Evolutionary conservation across 2,113 vertebrate species (phyloP), one percentile per base, ranked within the genome.

Genomic region (Sturnus vulgaris): DNA sequence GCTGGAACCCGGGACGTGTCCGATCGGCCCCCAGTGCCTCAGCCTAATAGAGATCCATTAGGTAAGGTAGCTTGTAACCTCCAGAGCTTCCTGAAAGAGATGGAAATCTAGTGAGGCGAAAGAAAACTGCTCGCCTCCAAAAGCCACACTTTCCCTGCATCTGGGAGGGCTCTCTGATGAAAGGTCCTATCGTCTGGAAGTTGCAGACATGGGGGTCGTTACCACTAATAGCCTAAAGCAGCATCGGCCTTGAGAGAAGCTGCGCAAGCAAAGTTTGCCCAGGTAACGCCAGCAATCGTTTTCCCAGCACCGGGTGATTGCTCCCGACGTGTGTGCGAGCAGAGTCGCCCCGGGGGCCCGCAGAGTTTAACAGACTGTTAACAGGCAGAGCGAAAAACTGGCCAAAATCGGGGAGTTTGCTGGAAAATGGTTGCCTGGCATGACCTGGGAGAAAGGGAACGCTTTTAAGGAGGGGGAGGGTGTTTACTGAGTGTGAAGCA

Each of bases 191-290:
- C 10, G 2, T 25, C 75, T 87, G 82, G 61, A 95, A 92, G 91
- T 42, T 72, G 84, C 60, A 95, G 78, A 13, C 70, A 6, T 11
- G 91, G 73, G 86, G 87, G 86, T 76, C 10, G 14, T 95, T 95
- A 93, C 46, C 5, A 1, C 69, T 81, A 90, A 94, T 63, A 81
- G 88, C 71, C 11, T 0, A 56, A 44, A 88, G 79, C 66, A 65
- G 37, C 5, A 3, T 16, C 21, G 25, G 92, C 77, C 68, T 71
- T 42, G 52, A 81, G 77, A 93, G 65, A 50, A 80, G 83, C 88
- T 93, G 90, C 0, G 8, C 81, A 76, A 92, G 93, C 70, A 69
- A 92, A 95, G 91, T 94, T 95, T 95, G 78, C 81, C 78, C 93
- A 93, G 94, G 95, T 97, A 71, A 76, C 39, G 84, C 79, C 77